Evolutionary conservation across 2,113 vertebrate species (phyloP), one percentile per base, ranked within the genome.

Genomic region (Passer domesticus): DNA sequence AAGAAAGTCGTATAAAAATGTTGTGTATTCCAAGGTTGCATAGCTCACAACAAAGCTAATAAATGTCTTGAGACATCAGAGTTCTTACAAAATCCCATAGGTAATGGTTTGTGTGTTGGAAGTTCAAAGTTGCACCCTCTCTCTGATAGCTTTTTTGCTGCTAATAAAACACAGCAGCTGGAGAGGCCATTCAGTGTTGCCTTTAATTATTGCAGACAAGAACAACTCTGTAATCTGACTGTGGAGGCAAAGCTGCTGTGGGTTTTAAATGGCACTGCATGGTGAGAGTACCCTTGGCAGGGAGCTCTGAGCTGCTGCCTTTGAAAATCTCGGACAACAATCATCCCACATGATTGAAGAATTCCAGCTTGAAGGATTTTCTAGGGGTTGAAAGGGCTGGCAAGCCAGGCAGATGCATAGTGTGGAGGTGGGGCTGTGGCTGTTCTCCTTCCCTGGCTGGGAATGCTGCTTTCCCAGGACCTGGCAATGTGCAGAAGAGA

Each of bases 121-220:
- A 72, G 53, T 69, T 94, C 37, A 47, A 84, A 64, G 84, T 50
- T 74, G 46, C 46, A 55, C 50, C 50, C 47, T 87, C 43, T 63
- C 60, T 72, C 66, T 79, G 77, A n/a, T 85, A 58, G 82, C 52
- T 79, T 43, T 81, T 94, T 75, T 56, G 11, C 6, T 66, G 64
- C 37, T 63, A 10, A 79, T 68, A 55, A 73, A 93, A 41, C 59
- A 25, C 53, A 76, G 74, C 77, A 92, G 81, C 84, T 83, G 77
- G 44, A 73, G 52, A 31, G 60, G 13, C 84, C 44, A 25, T 93
- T 86, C 25, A 69, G 67, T 8, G 11, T 33, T 69, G 77, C 62
- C 93, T 95, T 87, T 91, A 94, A 94, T 95, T 94, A 85, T n/a
- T 62, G 84, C 70, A 77, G 78, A 89, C 82, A 89, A 95, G 91